Conservation (phyloP, 2,888 invertebrate species). For the Atethmia centrago region DNA sequence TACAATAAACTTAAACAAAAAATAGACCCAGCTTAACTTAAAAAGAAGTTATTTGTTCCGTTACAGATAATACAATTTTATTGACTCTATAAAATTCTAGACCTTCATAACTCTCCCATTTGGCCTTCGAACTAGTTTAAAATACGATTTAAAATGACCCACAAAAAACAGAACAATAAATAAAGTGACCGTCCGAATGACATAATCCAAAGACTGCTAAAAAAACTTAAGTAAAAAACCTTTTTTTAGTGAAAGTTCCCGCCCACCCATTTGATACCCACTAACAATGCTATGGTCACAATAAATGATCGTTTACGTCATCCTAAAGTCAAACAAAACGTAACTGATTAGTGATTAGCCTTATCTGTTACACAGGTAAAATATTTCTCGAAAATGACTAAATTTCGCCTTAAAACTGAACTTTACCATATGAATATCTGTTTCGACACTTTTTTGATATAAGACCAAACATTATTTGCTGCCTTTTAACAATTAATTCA, state of each 20-base stretch:
- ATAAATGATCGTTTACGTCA: slow-evolving; percentile 76
- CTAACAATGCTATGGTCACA: slow-evolving; percentile 63
- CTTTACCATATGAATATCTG: slow-evolving; percentile 57
- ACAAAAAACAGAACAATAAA: slow-evolving; percentile 68
- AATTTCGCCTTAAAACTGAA: slow-evolving; percentile 69
- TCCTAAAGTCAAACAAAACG: slow-evolving; percentile 82
- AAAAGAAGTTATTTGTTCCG: slow-evolving; percentile 44
- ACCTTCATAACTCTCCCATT: slow-evolving; percentile 61
- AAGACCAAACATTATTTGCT: slow-evolving; percentile 41
- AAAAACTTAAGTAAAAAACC: slow-evolving; percentile 59
- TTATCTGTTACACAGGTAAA: slow-evolving; percentile 85
- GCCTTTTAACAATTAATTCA: background rate
- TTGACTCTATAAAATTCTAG: slow-evolving; percentile 58
- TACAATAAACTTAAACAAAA: slow-evolving; percentile 41
- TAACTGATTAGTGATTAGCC: slow-evolving; percentile 88
- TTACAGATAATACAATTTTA: slow-evolving; percentile 56
- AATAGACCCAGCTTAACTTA: slow-evolving; percentile 28
- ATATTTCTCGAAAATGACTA: slow-evolving; percentile 81
- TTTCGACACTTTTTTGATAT: slow-evolving; percentile 57
- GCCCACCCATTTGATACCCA: slow-evolving; percentile 69
- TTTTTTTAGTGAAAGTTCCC: slow-evolving; percentile 72
- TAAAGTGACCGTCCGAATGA: slow-evolving; percentile 67
- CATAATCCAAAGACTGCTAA: slow-evolving; percentile 71
- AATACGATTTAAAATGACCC: slow-evolving; percentile 49
- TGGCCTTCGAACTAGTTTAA: slow-evolving; percentile 52